Evolutionary conservation across 2,113 vertebrate genomes (phyloP).

Genomic region (Thamnophis sirtalis): DNA sequence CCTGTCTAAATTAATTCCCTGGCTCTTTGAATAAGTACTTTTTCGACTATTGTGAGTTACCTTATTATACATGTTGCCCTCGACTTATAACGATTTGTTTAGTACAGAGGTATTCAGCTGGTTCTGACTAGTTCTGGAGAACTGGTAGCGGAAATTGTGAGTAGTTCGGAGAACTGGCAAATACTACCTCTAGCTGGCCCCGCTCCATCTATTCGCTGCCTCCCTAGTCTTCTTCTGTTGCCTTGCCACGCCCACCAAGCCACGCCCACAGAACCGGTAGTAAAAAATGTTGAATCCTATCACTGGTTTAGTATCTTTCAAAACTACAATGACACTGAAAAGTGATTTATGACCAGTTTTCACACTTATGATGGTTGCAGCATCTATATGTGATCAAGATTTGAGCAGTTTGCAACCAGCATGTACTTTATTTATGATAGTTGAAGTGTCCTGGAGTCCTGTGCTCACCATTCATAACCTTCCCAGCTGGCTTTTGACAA

Average conservation of each 20-base stretch:
- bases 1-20: neutral
- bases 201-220: too few species aligned
- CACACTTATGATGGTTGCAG: neutral
- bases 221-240: too few species aligned
- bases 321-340: neutral
- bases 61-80: neutral
- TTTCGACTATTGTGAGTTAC: neutral
- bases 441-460: neutral
- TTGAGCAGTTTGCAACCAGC: neutral
- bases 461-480: neutral
- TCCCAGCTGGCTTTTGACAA: neutral
- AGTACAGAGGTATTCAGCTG: too few species aligned
- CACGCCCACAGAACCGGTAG: too few species aligned
- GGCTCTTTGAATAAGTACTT: neutral
- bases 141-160: too few species aligned
- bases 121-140: too few species aligned
- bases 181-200: too few species aligned
- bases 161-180: too few species aligned
- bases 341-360: neutral
- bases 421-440: neutral
- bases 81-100: neutral
- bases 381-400: neutral
- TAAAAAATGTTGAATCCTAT: too few species aligned
- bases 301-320: too few species aligned
- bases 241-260: too few species aligned